Conservation (phyloP, 2,113 vertebrate species). For the Sorex araneus region DNA sequence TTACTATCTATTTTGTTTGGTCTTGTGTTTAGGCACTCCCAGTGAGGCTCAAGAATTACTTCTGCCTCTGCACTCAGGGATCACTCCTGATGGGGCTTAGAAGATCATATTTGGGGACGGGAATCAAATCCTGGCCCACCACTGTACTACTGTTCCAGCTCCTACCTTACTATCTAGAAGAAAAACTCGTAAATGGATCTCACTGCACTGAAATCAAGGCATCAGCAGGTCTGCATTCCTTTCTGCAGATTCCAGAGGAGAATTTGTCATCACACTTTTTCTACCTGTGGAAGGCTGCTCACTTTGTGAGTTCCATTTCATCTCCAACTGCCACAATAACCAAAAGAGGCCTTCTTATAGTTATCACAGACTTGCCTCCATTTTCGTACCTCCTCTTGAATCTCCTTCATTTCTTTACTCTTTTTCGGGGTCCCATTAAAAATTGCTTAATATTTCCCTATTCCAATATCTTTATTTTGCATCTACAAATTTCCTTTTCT, state of each 20-base stretch:
- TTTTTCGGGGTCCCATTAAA: neutral
- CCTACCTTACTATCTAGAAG: neutral
- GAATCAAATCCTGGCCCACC: no score
- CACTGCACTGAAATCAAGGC: neutral
- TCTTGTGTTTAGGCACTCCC: no score
- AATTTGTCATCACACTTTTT: neutral
- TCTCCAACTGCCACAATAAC: neutral
- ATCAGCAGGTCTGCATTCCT: neutral
- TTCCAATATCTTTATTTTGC: neutral
- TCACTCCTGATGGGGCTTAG: no score
- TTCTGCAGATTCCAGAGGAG: neutral
- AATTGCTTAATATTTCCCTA: neutral
- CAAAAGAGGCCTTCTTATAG: neutral
- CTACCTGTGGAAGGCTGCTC: no score
- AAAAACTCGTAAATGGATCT: neutral
- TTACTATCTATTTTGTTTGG: no score
- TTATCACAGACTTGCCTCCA: neutral
- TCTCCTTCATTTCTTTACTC: neutral
- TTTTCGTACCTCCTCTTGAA: neutral
- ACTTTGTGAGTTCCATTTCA: neutral
- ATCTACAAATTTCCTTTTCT: neutral
- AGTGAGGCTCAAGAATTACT: no score
- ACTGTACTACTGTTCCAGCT: no score
- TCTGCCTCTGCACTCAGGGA: no score
- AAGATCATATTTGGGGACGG: no score